phyloP scores from a whole-genome alignment of 2,888 invertebrate species.

The Microctonus hyperodae region DNA sequence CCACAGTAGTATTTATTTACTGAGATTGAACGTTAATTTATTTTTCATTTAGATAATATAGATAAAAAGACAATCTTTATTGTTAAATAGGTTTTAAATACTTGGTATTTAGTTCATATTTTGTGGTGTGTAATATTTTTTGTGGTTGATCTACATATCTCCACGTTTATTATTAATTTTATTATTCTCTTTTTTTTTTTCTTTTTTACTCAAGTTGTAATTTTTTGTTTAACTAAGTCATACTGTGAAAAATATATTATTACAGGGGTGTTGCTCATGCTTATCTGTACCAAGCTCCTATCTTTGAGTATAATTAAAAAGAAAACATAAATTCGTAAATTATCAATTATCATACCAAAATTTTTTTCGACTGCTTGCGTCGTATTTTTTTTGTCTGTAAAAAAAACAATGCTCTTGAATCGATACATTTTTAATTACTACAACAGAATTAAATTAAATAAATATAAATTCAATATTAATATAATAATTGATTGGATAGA shows the following conservation, averaged over 20 bases:
- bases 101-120: too few species aligned
- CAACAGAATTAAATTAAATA: background rate
- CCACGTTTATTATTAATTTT: too few species aligned
- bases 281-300: background rate
- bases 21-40: background rate
- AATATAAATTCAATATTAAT: background rate
- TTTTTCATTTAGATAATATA: background rate
- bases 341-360: conserved; percentile 24
- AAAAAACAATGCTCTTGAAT: conserved; percentile 14
- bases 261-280: background rate
- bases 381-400: conserved; percentile 32
- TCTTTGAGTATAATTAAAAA: background rate
- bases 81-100: background rate
- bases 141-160: too few species aligned
- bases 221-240: background rate
- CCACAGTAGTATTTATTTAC: background rate
- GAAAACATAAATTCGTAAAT: background rate
- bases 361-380: conserved; percentile 31
- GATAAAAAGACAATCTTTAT: too few species aligned
- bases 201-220: background rate
- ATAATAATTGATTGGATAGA: background rate
- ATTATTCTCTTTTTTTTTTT: too few species aligned
- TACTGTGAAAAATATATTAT: background rate
- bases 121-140: background rate
- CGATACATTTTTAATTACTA: background rate